Evolutionary conservation across 2,888 invertebrate species (phyloP).

Genomic region (Pyrochroa serraticornis): DNA sequence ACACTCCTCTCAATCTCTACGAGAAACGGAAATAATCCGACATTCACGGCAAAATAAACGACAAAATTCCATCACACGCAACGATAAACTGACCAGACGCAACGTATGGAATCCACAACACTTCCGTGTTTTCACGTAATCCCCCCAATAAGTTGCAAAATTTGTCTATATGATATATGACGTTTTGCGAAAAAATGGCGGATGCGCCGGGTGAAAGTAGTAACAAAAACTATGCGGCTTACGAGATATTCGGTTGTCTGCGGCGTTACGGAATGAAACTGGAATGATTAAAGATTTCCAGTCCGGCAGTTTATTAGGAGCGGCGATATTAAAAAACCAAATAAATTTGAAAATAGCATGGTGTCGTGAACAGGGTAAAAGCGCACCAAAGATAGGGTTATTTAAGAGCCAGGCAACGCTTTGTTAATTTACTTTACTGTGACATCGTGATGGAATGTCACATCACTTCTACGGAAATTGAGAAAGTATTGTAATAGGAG

Average conservation of each 20-base stretch:
- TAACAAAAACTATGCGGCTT: no score
- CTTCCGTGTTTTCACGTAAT: no score
- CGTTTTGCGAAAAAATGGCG: no score
- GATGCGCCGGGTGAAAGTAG: no score
- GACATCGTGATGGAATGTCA: slow-evolving; percentile 58
- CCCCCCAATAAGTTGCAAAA: no score
- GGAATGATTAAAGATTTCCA: slow-evolving; percentile 25
- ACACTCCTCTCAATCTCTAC: slow-evolving; percentile 1
- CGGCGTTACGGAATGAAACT: slow-evolving; percentile 5
- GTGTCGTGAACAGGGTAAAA: slow-evolving; percentile 29
- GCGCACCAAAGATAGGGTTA: slow-evolving; percentile 51
- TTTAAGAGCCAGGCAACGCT: slow-evolving; percentile 55
- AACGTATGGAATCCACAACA: no score
- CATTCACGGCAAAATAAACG: slow-evolving; percentile 8
- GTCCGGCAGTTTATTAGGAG: slow-evolving; percentile 11
- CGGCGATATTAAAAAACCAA: slow-evolving; percentile 21
- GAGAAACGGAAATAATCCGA: slow-evolving; percentile 10
- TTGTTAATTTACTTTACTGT: slow-evolving; percentile 59
- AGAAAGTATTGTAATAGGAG: slow-evolving; percentile 58
- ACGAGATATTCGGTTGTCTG: no score
- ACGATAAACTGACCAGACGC: no score
- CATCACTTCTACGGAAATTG: slow-evolving; percentile 57
- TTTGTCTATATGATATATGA: no score
- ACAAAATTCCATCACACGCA: no score
- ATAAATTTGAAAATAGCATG: slow-evolving; percentile 31